These are phyloP conservation scores for Fistularia tabacaria DNA, from an alignment of 2,797 vertebrate genomes.

Conservation along the genomic window DNA sequence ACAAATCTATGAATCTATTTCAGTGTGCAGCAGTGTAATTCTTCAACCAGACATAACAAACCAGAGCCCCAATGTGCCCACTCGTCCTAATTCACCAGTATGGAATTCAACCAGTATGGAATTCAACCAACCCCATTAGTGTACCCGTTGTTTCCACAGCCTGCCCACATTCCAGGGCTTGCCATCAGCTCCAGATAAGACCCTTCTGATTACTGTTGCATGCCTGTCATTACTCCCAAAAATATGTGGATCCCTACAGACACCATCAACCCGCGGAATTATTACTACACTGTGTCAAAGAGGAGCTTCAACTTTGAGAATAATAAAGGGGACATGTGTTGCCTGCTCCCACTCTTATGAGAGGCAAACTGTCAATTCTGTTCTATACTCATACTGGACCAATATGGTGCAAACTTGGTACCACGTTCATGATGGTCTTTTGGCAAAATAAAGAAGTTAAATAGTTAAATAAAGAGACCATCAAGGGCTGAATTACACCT, in stretches of 20 bases:
- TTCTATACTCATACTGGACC: too few relatives aligned
- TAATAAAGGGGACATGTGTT: too few relatives aligned
- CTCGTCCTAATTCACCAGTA: conserved; percentile 79
- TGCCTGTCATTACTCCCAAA: conserved; percentile 69
- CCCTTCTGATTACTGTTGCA: conserved; percentile 62
- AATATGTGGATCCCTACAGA: conserved; percentile 64
- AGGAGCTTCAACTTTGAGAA: too few relatives aligned
- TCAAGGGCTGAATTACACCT: too few relatives aligned
- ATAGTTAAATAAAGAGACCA: too few relatives aligned
- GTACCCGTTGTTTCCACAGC: conserved; percentile 68
- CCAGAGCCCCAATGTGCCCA: conserved; percentile 72
- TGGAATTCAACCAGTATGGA: conserved; percentile 74
- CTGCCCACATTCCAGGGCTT: conserved; percentile 65
- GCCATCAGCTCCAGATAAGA: conserved; percentile 76
- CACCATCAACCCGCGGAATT: conserved; percentile 34
- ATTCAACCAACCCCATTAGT: conserved; percentile 71
- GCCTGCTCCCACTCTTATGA: too few relatives aligned
- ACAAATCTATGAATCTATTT: conserved; percentile 77
- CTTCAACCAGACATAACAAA: conserved; percentile 90
- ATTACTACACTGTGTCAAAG: conserved; percentile 23
- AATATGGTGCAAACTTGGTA: too few relatives aligned
- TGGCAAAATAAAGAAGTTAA: too few relatives aligned
- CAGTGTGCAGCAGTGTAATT: conserved; percentile 62
- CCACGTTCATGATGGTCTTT: too few relatives aligned
- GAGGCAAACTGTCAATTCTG: too few relatives aligned